A percentile compares a stretch with the other conserved stretches of the same genome.
phyloP scores from a whole-genome alignment of 2,888 invertebrate species.

The Tetropium fuscum region DNA sequence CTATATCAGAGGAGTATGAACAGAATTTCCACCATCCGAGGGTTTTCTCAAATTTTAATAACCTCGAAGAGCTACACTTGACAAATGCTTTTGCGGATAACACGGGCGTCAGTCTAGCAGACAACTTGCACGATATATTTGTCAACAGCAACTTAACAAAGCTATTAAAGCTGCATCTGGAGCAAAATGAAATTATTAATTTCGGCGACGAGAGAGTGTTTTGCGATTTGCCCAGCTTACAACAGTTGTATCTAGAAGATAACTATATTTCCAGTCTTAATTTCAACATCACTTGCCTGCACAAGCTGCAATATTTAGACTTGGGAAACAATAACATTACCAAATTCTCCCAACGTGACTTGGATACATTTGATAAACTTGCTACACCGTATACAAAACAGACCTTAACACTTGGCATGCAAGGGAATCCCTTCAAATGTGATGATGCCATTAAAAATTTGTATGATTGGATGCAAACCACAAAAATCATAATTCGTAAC shows the following conservation, averaged over 20 bases:
- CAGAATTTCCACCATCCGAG: constrained; percentile 74
- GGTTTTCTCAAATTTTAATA: constrained; percentile 77
- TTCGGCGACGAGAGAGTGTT: constrained; percentile 76
- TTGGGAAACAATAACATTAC: constrained; percentile 76
- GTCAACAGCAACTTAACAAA: constrained; percentile 75
- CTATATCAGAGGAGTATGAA: constrained; percentile 70
- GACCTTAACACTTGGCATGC: constrained; percentile 72
- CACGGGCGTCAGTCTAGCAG: constrained; percentile 71
- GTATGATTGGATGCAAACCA: constrained; percentile 73
- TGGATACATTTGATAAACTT: constrained; percentile 70
- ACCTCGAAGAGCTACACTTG: constrained; percentile 77
- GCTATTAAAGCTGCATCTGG: constrained; percentile 78
- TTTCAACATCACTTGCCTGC: constrained; percentile 76
- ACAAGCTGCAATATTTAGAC: constrained; percentile 75
- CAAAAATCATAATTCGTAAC: constrained; percentile 72
- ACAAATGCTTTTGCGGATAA: constrained; percentile 80
- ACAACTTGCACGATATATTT: constrained; percentile 79
- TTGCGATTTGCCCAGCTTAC: constrained; percentile 75
- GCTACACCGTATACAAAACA: constrained; percentile 63
- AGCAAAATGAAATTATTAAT: constrained; percentile 79
- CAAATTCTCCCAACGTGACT: constrained; percentile 70
- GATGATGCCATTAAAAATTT: constrained; percentile 73
- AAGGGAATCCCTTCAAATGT: constrained; percentile 78
- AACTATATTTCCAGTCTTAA: constrained; percentile 73
- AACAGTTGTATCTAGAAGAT: constrained; percentile 78